These are phyloP conservation scores for Perdita meconis DNA, from an alignment of 2,888 invertebrate genomes.

Conservation along the genomic window DNA sequence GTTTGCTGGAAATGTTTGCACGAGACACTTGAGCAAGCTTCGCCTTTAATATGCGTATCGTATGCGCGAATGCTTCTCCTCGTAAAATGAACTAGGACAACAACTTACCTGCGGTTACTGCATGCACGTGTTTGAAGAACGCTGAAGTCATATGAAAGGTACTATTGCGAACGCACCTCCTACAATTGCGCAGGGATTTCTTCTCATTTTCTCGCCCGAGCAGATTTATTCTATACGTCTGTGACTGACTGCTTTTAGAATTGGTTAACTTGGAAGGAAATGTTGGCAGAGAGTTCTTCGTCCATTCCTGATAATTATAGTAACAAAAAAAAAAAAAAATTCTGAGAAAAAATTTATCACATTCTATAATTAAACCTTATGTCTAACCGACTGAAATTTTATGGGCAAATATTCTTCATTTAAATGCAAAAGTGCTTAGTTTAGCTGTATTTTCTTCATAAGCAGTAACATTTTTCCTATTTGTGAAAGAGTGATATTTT, in stretches of 20 bases:
- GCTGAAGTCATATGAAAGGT: constrained; percentile 40
- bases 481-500: too few species aligned
- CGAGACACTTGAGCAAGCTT: constrained; percentile 26
- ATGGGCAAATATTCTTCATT: too few species aligned
- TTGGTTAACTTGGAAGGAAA: constrained; percentile 8
- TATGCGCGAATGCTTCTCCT: constrained; percentile 38
- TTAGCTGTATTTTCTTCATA: too few species aligned
- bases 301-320: too few species aligned
- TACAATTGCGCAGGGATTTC: constrained; percentile 26
- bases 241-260: constrained; percentile 31
- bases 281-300: background rate
- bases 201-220: constrained; percentile 43
- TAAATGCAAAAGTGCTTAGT: too few species aligned
- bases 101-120: constrained; percentile 49
- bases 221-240: constrained; percentile 17
- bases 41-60: constrained; percentile 43
- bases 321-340: too few species aligned
- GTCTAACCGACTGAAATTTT: too few species aligned
- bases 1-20: constrained; percentile 39
- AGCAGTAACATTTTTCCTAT: too few species aligned
- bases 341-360: too few species aligned
- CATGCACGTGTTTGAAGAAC: constrained; percentile 41
- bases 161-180: constrained; percentile 36
- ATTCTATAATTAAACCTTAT: too few species aligned
- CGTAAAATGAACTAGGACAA: constrained; percentile 61